Conservation (phyloP, 2,888 invertebrate species). For the Papilio gigon region DNA sequence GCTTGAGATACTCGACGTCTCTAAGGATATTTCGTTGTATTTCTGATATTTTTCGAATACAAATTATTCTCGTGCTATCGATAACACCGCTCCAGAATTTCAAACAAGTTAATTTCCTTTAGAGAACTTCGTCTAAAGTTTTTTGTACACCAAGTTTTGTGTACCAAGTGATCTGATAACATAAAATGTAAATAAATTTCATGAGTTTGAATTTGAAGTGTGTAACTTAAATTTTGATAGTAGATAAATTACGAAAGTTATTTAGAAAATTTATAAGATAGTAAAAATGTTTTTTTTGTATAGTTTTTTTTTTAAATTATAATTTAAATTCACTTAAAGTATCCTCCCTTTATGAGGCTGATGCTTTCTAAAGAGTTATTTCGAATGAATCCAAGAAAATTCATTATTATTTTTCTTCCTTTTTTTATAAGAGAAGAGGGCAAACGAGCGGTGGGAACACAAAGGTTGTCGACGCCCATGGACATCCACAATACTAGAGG, state of each 20-base stretch:
- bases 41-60: background rate
- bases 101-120: conserved; percentile 14
- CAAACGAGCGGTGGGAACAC: too few relatives aligned
- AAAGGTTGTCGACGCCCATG: too few relatives aligned
- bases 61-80: background rate
- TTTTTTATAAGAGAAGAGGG: too few relatives aligned
- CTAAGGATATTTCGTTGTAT: background rate
- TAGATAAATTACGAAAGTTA: background rate
- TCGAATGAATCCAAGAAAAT: too few relatives aligned
- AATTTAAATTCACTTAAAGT: too few relatives aligned
- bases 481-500: too few relatives aligned
- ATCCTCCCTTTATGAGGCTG: too few relatives aligned
- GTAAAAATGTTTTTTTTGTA: background rate
- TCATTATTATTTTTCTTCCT: too few relatives aligned
- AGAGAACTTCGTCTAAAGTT: background rate
- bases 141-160: conserved; percentile 9
- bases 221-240: background rate
- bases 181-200: conserved; percentile 21
- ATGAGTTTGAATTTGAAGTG: conserved; percentile 18
- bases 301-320: too few relatives aligned
- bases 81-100: background rate
- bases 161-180: conserved; percentile 11
- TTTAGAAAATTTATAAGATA: background rate
- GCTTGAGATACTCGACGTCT: background rate
- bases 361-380: too few relatives aligned